A percentile compares a stretch with the other conserved stretches of the same genome.
These are phyloP conservation scores for Drosophila maculinotata DNA, from an alignment of 2,888 invertebrate genomes.

Conservation along the genomic window DNA sequence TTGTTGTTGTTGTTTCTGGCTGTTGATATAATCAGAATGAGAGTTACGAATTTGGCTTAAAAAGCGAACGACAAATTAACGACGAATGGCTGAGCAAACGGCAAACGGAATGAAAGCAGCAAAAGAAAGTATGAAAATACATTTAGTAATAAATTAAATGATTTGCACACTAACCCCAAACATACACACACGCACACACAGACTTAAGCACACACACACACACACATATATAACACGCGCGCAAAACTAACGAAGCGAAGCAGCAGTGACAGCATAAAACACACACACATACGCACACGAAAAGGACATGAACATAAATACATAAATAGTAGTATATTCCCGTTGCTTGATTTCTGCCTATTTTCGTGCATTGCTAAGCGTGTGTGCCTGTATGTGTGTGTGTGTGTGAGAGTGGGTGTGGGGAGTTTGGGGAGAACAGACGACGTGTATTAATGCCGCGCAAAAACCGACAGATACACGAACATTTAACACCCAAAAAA, in stretches of 20 bases:
- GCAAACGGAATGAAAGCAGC: conserved; percentile 41
- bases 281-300: conserved; percentile 25
- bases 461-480: conserved; percentile 82
- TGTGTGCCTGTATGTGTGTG: conserved; percentile 18
- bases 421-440: conserved; percentile 12
- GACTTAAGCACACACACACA: conserved; percentile 18
- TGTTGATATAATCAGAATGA: conserved; percentile 72
- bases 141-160: conserved; percentile 79
- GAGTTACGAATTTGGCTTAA: conserved; percentile 68
- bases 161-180: conserved; percentile 73
- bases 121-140: conserved; percentile 76
- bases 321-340: conserved; percentile 67
- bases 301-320: conserved; percentile 65
- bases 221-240: conserved; percentile 66
- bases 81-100: conserved; percentile 45
- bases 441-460: conserved; percentile 77
- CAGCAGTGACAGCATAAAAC: conserved; percentile 60
- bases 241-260: conserved; percentile 77
- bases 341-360: conserved; percentile 68
- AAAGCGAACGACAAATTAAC: conserved; percentile 75
- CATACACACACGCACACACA: conserved; percentile 30
- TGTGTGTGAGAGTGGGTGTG: conserved; percentile 27
- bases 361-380: conserved; percentile 40
- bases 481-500: conserved; percentile 81
- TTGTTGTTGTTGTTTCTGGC: conserved; percentile 43